phyloP scores from a whole-genome alignment of 2,797 vertebrate genomes.

The Takifugu rubripes region DNA sequence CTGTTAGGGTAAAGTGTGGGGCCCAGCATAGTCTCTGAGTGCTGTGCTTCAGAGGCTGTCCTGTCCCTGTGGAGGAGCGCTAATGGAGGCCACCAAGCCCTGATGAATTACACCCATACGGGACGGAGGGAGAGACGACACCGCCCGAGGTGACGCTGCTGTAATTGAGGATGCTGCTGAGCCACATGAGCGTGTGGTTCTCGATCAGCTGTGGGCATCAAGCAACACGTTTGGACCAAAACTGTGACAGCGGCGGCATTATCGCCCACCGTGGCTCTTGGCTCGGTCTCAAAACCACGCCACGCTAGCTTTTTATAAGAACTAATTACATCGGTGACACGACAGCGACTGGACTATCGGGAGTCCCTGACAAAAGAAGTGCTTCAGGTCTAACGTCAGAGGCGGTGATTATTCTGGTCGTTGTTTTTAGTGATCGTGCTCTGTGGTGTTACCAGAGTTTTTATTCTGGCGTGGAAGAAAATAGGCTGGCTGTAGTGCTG shows the following conservation, averaged over 20 bases:
- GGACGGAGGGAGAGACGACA: conserved; percentile 25
- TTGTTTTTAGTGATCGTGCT: too few relatives aligned
- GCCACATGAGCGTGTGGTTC: conserved; percentile 11
- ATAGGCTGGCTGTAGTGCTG: too few relatives aligned
- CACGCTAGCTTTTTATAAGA: conserved; percentile 4
- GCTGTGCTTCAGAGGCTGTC: conserved; percentile 50
- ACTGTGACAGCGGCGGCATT: conserved; percentile 36
- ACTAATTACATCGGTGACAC: conserved; percentile 1
- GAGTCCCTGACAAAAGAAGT: too few relatives aligned
- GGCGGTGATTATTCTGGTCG: too few relatives aligned
- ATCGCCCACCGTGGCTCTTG: conserved; percentile 11
- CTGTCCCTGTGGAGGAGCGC: conserved; percentile 53
- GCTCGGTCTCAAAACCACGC: conserved; percentile 18
- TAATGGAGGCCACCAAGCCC: conserved; percentile 63
- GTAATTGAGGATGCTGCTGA: conserved; percentile 45
- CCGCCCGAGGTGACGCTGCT: conserved; percentile 25
- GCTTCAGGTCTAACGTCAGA: too few relatives aligned
- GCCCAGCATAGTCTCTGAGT: conserved; percentile 52
- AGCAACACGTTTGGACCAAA: conserved; percentile 41
- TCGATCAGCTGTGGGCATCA: conserved; percentile 48
- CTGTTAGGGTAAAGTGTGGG: conserved; percentile 64
- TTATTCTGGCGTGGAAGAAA: too few relatives aligned
- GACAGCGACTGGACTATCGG: not conserved
- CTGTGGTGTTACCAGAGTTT: too few relatives aligned
- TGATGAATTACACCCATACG: conserved; percentile 52